Base-by-base conservation (phyloP, 2,888 invertebrate species). In the Zhengitettix transpicula region DNA sequence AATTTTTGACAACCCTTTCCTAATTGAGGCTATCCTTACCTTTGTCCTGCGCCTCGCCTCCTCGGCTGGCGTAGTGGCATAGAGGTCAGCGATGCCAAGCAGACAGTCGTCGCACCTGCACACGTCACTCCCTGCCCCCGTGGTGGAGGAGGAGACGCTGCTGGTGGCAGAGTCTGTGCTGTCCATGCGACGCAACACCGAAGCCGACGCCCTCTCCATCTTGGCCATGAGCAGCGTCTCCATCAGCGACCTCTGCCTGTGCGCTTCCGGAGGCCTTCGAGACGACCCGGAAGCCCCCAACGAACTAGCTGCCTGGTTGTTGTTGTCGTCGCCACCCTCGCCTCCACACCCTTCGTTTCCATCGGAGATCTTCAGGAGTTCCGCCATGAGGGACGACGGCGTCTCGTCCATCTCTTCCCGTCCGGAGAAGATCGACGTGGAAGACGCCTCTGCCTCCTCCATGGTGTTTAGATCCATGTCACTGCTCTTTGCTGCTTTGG, bases 91-190 rank as follows among this genome's bases (percentile, higher is more conserved):
- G 65, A 89, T 89, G 9, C 88, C 89, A 65, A 89, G 77, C 63
- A 89, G 74, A 67, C 89, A 89, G 72, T 90, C 89, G 70, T 89
- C 89, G 71, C 89, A 90, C 63, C 83, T 78, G 72, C 89, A 89
- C 65, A 88, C 83, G 69, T 87, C 87, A 71, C 84, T 84, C 56
- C 73, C 71, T 9, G 64, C 81, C 68, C 28, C 16, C 14, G 55
- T 40, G n/a, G 40, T 10, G 9, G 55, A 55, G 10, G 87, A 87
- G 61, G 83, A 82, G 70, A 79, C 77, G 1, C 86, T 86, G 57
- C 61, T 62, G 52, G 63, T 55, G 40, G 55, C 52, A 10, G 63
- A 63, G 70, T 89, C 89, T 72, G 86, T 77, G 10, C 89, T 88
- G 68, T 89, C 87, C 40, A 85, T 84, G 65, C 89, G 77, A 61